These are phyloP conservation scores for Brachyrhaphis roseni DNA, from an alignment of 2,797 vertebrate genomes.

Conservation along the genomic window DNA sequence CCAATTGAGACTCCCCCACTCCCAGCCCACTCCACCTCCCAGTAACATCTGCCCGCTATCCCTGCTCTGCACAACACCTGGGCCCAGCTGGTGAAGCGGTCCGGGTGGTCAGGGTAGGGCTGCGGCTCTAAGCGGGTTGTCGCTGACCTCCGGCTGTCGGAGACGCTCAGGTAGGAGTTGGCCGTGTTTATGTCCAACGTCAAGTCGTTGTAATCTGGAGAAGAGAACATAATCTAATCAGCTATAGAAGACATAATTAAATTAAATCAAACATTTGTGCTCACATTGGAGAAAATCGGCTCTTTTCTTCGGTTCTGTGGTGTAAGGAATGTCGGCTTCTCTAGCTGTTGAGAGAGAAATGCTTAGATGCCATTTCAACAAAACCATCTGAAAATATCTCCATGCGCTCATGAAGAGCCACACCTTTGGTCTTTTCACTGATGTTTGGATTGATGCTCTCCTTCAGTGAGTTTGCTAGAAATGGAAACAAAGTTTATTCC, in stretches of 20 bases:
- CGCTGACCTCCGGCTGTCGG: slow-evolving; percentile 51
- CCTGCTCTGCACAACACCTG: slow-evolving; percentile 78
- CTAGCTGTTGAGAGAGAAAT: slow-evolving; percentile 34
- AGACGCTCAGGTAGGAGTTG: slow-evolving; percentile 72
- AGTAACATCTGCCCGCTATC: slow-evolving; percentile 77
- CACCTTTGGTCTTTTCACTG: slow-evolving; percentile 65
- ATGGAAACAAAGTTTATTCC: background rate
- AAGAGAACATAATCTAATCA: background rate
- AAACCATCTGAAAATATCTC: background rate
- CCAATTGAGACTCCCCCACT: slow-evolving; percentile 71
- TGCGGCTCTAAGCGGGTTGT: slow-evolving; percentile 57
- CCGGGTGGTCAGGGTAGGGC: slow-evolving; percentile 65
- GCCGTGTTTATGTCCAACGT: slow-evolving; percentile 75
- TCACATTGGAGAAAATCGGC: slow-evolving; percentile 77
- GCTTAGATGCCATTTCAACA: background rate
- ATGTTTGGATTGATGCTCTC: slow-evolving; percentile 43
- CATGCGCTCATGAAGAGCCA: background rate
- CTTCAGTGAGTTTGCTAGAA: slow-evolving; percentile 66
- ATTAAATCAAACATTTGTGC: slow-evolving; percentile 15
- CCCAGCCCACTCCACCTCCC: slow-evolving; percentile 82
- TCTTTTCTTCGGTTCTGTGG: slow-evolving; percentile 68
- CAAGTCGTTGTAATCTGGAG: slow-evolving; percentile 69
- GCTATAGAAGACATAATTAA: background rate
- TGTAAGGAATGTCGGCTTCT: slow-evolving; percentile 15
- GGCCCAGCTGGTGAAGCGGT: slow-evolving; percentile 79